phyloP scores from a whole-genome alignment of 2,888 invertebrate genomes.

The Dicranocentrus wangi region DNA sequence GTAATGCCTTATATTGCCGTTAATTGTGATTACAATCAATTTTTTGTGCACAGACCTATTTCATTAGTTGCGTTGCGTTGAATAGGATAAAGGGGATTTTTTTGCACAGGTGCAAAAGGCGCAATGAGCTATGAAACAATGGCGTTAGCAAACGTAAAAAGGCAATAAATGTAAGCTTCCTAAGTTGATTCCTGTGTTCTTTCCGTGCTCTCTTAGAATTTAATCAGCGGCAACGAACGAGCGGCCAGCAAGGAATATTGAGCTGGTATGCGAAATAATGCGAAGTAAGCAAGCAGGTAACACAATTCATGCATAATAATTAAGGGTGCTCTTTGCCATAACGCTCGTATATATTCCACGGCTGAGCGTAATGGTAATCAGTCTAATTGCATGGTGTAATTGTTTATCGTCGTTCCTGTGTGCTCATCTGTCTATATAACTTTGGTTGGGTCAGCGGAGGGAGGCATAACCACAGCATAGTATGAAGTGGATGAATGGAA shows the following conservation, averaged over 20 bases:
- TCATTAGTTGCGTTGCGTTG: no score
- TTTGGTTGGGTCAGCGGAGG: no score
- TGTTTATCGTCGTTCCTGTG: no score
- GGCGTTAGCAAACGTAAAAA: neutral
- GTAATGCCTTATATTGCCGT: no score
- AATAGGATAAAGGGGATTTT: no score
- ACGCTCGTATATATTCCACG: neutral
- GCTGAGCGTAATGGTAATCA: neutral
- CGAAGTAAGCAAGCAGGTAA: neutral
- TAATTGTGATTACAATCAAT: conserved; percentile 5
- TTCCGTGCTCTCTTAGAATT: conserved; percentile 7
- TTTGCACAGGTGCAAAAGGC: no score
- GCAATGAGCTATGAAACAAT: no score
- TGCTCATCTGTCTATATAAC: no score
- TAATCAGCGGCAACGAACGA: neutral
- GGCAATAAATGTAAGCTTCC: neutral
- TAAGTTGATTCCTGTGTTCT: neutral
- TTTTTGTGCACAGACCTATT: neutral
- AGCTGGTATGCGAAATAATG: no score
- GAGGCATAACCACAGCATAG: no score
- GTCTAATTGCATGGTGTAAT: neutral
- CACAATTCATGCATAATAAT: conserved; percentile 18
- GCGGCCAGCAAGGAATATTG: no score
- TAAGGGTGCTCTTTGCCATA: conserved; percentile 4
- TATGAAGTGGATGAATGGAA: no score